These are phyloP conservation scores for Aproaerema taeniolella DNA, from an alignment of 2,888 invertebrate species.

Conservation along the genomic window DNA sequence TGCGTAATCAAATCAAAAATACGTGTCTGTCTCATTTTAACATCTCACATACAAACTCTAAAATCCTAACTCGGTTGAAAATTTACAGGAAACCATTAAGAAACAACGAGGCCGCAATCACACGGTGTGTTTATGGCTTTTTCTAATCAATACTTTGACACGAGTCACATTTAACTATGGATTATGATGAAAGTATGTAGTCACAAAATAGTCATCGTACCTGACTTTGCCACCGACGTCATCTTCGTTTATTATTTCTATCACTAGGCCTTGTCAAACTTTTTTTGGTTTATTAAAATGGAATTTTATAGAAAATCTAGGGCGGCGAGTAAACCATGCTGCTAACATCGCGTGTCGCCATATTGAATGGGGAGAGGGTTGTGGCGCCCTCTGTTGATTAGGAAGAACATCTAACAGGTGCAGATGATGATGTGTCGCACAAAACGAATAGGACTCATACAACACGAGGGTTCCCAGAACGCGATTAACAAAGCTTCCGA, in stretches of 20 bases:
- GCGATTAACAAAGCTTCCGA: too few relatives aligned
- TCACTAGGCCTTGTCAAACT: constrained; percentile 4
- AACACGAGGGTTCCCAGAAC: too few relatives aligned
- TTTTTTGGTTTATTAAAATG: constrained; percentile 7
- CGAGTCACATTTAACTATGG: constrained; percentile 2
- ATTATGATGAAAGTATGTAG: too few relatives aligned
- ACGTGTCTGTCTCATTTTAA: too few relatives aligned
- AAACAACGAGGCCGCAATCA: background rate
- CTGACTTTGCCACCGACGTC: constrained; percentile 30
- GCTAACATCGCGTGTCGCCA: constrained; percentile 30
- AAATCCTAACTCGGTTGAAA: too few relatives aligned
- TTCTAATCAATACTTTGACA: constrained; percentile 26
- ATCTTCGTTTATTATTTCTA: constrained; percentile 23
- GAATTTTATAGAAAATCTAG: constrained; percentile 19
- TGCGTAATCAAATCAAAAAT: constrained; percentile 22
- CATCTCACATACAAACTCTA: too few relatives aligned
- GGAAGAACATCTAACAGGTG: too few relatives aligned
- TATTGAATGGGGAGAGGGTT: constrained; percentile 31
- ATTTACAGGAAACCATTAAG: too few relatives aligned
- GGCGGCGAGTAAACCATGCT: constrained; percentile 35
- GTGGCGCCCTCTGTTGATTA: constrained; percentile 52
- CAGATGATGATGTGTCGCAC: too few relatives aligned
- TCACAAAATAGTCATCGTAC: constrained; percentile 25
- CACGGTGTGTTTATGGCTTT: constrained; percentile 17
- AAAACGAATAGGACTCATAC: too few relatives aligned